Conservation (phyloP, 2,888 invertebrate species). For the Geotrupes spiniger region DNA sequence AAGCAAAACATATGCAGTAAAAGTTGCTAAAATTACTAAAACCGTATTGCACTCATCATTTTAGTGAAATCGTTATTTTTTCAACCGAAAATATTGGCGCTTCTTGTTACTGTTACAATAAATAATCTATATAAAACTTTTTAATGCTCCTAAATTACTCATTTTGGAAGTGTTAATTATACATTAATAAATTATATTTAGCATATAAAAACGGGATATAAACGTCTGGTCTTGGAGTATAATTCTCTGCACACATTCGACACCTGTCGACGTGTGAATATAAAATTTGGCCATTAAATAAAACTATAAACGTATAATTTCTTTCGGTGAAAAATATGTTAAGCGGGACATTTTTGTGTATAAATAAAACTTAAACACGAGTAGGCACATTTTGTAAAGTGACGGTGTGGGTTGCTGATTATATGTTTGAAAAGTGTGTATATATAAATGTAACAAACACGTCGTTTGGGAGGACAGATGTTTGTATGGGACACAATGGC, state of each 20-base stretch:
- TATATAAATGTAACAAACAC: slow-evolving; percentile 40
- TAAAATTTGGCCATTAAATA: not conserved
- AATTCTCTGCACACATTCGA: slow-evolving; percentile 5
- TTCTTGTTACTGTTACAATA: too few relatives aligned
- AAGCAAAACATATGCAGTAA: too few relatives aligned
- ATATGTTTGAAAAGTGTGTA: slow-evolving; percentile 29
- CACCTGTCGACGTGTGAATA: not conserved
- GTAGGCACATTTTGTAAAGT: slow-evolving; percentile 5
- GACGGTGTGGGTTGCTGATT: slow-evolving; percentile 3
- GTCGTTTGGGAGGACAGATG: slow-evolving; percentile 44
- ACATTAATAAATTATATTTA: too few relatives aligned
- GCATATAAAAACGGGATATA: too few relatives aligned
- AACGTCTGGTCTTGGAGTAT: too few relatives aligned
- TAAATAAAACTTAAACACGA: slow-evolving; percentile 7
- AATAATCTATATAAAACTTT: too few relatives aligned
- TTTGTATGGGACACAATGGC: slow-evolving; percentile 41
- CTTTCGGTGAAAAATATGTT: not conserved
- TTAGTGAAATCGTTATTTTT: too few relatives aligned
- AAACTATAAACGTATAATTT: not conserved
- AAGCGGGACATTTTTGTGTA: not conserved
- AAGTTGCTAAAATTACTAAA: too few relatives aligned
- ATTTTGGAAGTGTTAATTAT: too few relatives aligned
- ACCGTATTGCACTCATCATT: too few relatives aligned
- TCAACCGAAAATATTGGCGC: too few relatives aligned
- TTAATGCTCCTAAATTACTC: too few relatives aligned